phyloP scores from a whole-genome alignment of 37 sponge, comb jelly and placozoan species.

The Agelas oroides region DNA sequence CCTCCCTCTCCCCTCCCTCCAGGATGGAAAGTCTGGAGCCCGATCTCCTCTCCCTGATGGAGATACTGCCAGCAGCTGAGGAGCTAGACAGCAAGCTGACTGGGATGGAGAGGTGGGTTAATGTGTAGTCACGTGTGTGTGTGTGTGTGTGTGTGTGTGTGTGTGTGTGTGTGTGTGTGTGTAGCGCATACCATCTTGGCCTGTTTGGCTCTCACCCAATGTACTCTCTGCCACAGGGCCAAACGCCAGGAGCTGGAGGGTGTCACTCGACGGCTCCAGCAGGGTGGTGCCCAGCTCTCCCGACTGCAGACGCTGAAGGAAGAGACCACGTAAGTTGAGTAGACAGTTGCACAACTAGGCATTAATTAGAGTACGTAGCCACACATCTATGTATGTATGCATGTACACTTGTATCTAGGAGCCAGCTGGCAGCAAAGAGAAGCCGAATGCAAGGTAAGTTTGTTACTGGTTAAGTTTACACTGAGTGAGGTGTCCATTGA shows the following conservation, averaged over 20 bases:
- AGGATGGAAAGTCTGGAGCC: conserved; percentile 46
- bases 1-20: background rate
- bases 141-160: background rate
- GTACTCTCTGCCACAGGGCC: background rate
- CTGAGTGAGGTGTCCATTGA: no score
- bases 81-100: conserved; percentile 41
- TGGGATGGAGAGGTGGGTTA: conserved; percentile 16
- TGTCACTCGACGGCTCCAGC: background rate
- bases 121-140: background rate
- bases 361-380: no score
- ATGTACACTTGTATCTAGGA: no score
- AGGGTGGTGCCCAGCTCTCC: conserved; percentile 13
- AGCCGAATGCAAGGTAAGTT: conserved; percentile 10
- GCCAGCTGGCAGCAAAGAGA: conserved; percentile 4
- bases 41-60: conserved; percentile 50
- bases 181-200: background rate
- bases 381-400: no score
- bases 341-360: no score
- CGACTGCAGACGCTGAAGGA: conserved; percentile 49
- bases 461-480: background rate
- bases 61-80: conserved; percentile 42
- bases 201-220: background rate
- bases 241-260: conserved; percentile 8
- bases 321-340: conserved; percentile 47
- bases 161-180: background rate